Percentiles rank a stretch among this genome's conserved stretches.
These are phyloP conservation scores for Deroplatys truncata DNA, from an alignment of 2,888 invertebrate genomes.

Conservation along the genomic window DNA sequence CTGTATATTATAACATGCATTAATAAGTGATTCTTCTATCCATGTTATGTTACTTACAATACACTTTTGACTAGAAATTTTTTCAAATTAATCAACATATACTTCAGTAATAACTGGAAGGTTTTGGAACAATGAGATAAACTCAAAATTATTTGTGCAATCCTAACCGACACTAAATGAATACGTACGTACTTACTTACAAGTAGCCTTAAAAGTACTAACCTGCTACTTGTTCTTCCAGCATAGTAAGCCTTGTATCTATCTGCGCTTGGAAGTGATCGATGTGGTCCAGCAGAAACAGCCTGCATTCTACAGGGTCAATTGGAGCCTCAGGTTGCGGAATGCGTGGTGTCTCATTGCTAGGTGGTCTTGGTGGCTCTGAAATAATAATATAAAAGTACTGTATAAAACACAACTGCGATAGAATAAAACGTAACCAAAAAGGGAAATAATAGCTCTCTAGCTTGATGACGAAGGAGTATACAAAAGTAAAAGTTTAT, in stretches of 20 bases:
- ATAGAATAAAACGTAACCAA: not conserved
- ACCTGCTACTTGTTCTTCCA: constrained; percentile 67
- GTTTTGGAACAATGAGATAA: too few relatives aligned
- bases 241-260: constrained; percentile 64
- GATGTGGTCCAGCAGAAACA: constrained; percentile 72
- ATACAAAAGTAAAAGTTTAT: not conserved
- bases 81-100: too few relatives aligned
- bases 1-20: too few relatives aligned
- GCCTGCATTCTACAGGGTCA: constrained; percentile 71
- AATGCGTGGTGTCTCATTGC: constrained; percentile 42
- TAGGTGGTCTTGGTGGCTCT: not conserved
- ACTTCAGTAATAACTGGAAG: too few relatives aligned
- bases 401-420: not conserved
- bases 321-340: constrained; percentile 82
- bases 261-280: constrained; percentile 69
- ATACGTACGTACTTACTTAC: too few relatives aligned
- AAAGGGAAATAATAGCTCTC: not conserved
- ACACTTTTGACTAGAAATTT: too few relatives aligned
- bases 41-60: too few relatives aligned
- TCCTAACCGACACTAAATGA: too few relatives aligned
- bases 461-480: not conserved
- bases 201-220: not conserved
- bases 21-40: too few relatives aligned
- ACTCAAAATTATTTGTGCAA: too few relatives aligned
- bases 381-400: not conserved